Conservation (phyloP, 2,888 invertebrate species). For the Auanema sp. region DNA sequence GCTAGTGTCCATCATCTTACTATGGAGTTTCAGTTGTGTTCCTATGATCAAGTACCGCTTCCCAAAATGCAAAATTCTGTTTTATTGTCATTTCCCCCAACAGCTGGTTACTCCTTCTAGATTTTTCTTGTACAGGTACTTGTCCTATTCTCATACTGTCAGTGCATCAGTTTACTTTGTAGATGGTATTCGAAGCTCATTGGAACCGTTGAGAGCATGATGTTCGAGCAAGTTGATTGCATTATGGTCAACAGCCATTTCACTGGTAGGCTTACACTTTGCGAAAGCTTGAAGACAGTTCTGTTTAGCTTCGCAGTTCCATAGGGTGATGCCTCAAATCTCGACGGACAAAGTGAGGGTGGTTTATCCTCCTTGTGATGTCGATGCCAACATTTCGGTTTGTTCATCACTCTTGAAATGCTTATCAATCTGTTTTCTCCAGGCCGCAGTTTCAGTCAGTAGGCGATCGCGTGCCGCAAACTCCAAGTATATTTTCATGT, state of each 20-base stretch:
- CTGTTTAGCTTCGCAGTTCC: constrained; percentile 49
- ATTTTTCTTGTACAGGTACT: constrained; percentile 59
- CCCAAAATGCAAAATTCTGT: constrained; percentile 56
- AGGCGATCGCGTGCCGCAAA: constrained; percentile 47
- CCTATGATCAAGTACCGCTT: constrained; percentile 63
- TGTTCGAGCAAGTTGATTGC: constrained; percentile 67
- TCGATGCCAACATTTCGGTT: constrained; percentile 45
- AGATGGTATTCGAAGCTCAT: constrained; percentile 61
- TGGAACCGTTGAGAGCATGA: constrained; percentile 63
- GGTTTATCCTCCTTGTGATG: constrained; percentile 63
- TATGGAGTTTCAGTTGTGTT: constrained; percentile 49
- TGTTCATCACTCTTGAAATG: neutral
- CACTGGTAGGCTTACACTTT: constrained; percentile 66
- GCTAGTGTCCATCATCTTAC: constrained; percentile 1
- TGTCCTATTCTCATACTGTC: neutral
- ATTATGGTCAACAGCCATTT: constrained; percentile 69
- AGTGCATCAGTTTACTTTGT: neutral
- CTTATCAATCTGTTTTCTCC: constrained; percentile 1
- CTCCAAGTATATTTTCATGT: constrained; percentile 54
- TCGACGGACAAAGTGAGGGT: constrained; percentile 54
- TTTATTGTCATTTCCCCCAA: constrained; percentile 63
- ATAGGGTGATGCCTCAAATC: constrained; percentile 59
- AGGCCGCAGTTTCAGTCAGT: constrained; percentile 40
- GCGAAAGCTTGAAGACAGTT: neutral
- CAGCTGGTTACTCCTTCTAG: constrained; percentile 61